A percentile compares a stretch with the other conserved stretches of the same genome.
Evolutionary conservation across 2,888 invertebrate species (phyloP).

Genomic region (Hoplodrina blanda): DNA sequence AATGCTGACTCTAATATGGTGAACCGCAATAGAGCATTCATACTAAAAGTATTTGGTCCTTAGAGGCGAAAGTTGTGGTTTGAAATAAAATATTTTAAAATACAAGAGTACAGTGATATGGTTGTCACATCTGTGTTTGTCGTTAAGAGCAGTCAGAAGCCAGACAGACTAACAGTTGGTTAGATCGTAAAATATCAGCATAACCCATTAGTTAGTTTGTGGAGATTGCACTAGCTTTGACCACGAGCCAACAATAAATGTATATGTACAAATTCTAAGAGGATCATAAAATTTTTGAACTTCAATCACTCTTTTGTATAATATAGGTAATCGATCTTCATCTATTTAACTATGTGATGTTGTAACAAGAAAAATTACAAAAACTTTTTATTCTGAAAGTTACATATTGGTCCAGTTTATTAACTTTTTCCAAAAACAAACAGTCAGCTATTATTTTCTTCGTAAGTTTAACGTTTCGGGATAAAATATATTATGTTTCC

Average conservation of each 20-base stretch:
- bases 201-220: neutral
- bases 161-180: neutral
- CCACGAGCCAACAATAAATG: too few species aligned
- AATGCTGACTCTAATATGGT: conserved; percentile 25
- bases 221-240: neutral
- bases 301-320: too few species aligned
- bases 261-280: too few species aligned
- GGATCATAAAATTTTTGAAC: too few species aligned
- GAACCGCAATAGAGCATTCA: conserved; percentile 15
- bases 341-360: too few species aligned
- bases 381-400: neutral
- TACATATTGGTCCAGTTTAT: neutral
- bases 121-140: neutral
- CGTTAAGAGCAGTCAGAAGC: neutral
- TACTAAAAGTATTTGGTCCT: conserved; percentile 31
- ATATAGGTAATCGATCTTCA: too few species aligned
- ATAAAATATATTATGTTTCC: conserved; percentile 2
- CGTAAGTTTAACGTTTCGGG: neutral
- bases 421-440: neutral
- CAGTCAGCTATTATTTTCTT: conserved; percentile 8
- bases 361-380: too few species aligned
- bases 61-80: neutral
- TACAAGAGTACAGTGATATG: neutral
- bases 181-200: neutral
- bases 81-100: conserved; percentile 7